Percentiles rank a stretch among this genome's conserved stretches.
These are phyloP conservation scores for Galeopterus variegatus DNA, from an alignment of 2,113 vertebrate species.

Conservation along the genomic window DNA sequence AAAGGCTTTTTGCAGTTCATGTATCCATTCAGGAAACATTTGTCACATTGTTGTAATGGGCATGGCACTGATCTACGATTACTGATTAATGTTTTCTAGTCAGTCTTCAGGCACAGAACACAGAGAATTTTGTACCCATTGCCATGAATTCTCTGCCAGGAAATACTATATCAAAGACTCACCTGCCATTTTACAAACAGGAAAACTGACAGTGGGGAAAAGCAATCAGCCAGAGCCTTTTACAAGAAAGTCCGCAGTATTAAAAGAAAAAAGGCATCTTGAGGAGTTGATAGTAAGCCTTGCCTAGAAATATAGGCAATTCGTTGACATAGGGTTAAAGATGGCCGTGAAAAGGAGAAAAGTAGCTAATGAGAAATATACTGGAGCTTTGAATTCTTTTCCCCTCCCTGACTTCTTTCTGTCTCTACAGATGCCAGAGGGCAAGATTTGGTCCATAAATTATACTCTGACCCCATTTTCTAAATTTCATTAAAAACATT, in stretches of 20 bases:
- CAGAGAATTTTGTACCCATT: not conserved
- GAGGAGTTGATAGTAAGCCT: not conserved
- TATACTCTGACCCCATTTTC: conserved; percentile 73
- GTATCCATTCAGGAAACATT: not conserved
- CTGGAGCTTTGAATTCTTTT: not conserved
- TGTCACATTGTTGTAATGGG: not conserved
- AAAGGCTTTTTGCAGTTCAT: accelerated
- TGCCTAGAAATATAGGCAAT: conserved; percentile 20
- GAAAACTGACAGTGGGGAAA: not conserved
- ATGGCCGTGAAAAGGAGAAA: not conserved
- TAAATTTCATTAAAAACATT: conserved; percentile 81
- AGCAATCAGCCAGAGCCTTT: not conserved
- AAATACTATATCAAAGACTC: not conserved
- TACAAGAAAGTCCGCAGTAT: not conserved
- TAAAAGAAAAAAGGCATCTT: not conserved
- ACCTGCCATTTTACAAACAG: not conserved
- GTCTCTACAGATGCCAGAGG: conserved; percentile 23
- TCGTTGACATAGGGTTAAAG: not conserved
- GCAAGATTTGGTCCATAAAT: conserved; percentile 68
- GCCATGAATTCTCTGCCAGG: not conserved
- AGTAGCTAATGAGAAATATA: not conserved
- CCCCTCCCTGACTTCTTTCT: not conserved
- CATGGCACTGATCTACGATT: no score
- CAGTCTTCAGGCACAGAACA: not conserved
- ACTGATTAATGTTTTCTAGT: not conserved